Conservation (phyloP, 2,113 vertebrate species). For the Oryctolagus cuniculus region DNA sequence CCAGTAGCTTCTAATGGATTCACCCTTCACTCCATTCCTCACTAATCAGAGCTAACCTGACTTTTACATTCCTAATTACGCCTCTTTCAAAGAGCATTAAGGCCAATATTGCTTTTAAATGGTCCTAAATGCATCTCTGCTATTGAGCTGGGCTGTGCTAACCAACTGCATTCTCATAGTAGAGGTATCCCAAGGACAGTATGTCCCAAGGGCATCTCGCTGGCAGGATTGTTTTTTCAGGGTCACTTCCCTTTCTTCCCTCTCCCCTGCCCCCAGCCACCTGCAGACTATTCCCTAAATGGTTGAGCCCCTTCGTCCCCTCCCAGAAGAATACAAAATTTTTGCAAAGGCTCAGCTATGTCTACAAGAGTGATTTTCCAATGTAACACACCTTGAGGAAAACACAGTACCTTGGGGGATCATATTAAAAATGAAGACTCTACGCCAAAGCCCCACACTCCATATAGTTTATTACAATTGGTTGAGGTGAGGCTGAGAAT, state of each 20-base stretch:
- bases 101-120: constrained; percentile 74
- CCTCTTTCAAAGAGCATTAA: constrained; percentile 76
- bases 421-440: constrained; percentile 27
- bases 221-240: neutral
- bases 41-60: constrained; percentile 79
- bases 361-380: constrained; percentile 37
- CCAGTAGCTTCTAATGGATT: constrained; percentile 78
- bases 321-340: constrained; percentile 19
- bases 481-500: neutral
- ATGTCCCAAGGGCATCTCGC: constrained; percentile 60
- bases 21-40: constrained; percentile 71
- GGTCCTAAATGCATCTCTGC: constrained; percentile 63
- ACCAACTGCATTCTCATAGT: neutral
- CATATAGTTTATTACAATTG: neutral
- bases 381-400: constrained; percentile 1
- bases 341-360: constrained; percentile 18
- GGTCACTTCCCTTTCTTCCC: constrained; percentile 54
- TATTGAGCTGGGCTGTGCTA: constrained; percentile 48
- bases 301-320: neutral
- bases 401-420: neutral
- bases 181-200: constrained; percentile 24
- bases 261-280: neutral
- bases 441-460: neutral
- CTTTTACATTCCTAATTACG: constrained; percentile 79
- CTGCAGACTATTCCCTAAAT: constrained; percentile 36